Conservation (phyloP, 1,140 invertebrate species). For the Orchestia grillus region DNA sequence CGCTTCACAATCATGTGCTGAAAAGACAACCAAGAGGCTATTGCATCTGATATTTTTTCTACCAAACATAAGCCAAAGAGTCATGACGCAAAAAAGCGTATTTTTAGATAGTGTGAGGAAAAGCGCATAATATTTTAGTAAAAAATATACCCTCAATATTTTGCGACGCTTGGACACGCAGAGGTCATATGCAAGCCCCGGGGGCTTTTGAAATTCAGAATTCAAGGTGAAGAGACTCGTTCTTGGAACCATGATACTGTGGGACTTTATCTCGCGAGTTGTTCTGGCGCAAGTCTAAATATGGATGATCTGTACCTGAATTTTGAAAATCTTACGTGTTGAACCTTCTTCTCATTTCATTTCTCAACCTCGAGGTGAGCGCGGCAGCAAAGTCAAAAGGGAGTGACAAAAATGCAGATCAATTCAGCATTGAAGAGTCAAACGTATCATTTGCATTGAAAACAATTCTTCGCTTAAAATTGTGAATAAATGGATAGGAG, state of each 20-base stretch:
- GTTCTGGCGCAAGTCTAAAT: background rate
- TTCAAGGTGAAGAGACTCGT: conserved; percentile 17
- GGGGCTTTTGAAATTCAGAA: conserved; percentile 15
- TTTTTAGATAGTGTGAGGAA: background rate
- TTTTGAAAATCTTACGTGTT: background rate
- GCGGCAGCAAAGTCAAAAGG: background rate
- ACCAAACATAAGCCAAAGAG: background rate
- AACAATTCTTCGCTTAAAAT: background rate
- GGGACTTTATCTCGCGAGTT: background rate
- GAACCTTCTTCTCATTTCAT: background rate
- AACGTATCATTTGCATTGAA: background rate
- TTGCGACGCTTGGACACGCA: background rate
- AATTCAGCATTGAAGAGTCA: background rate
- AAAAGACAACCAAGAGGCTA: background rate
- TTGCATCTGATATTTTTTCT: background rate
- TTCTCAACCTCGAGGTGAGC: background rate
- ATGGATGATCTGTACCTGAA: background rate
- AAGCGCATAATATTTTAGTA: background rate
- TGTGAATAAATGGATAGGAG: background rate
- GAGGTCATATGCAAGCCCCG: background rate
- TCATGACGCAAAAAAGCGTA: background rate
- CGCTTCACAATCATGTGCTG: background rate
- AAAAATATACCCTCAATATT: background rate
- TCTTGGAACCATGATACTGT: background rate
- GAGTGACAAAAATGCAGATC: background rate